A percentile compares a stretch with the other conserved stretches of the same genome.
Evolutionary conservation across 2,797 vertebrate species (phyloP).

Genomic region (Eutrigla gurnardus): DNA sequence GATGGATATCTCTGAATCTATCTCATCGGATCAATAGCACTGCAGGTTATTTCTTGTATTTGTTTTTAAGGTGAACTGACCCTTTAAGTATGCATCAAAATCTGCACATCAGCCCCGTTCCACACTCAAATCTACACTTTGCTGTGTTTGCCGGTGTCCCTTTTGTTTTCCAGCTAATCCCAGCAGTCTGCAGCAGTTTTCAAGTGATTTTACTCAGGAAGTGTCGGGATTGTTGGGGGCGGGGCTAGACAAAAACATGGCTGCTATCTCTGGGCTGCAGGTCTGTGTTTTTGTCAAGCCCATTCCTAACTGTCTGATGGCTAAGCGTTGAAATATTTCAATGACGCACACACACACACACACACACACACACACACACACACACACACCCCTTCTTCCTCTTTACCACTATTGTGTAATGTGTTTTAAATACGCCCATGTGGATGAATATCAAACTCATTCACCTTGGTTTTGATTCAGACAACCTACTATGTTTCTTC

Average conservation of each 20-base stretch:
- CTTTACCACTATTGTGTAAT: conserved; percentile 3
- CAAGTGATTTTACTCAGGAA: conserved; percentile 59
- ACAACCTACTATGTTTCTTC: neutral
- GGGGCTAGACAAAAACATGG: conserved; percentile 67
- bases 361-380: no score
- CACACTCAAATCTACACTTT: no score
- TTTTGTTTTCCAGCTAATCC: neutral
- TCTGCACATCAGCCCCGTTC: neutral
- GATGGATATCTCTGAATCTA: no score
- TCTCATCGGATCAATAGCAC: no score
- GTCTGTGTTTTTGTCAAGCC: conserved; percentile 50
- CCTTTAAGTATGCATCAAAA: neutral
- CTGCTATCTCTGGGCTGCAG: conserved; percentile 64
- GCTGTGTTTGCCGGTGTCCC: neutral
- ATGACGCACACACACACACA: conserved; percentile 16
- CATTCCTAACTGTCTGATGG: conserved; percentile 39
- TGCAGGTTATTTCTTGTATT: no score
- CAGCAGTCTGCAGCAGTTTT: conserved; percentile 19
- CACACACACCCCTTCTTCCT: conserved; percentile 38
- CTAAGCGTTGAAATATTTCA: conserved; percentile 21
- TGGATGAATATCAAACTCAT: neutral
- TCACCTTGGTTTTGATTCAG: conserved; percentile 8
- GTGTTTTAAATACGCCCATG: neutral
- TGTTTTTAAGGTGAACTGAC: no score
- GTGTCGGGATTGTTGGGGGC: conserved; percentile 64